These are phyloP conservation scores for Cephus pulcher DNA, from an alignment of 2,888 invertebrate genomes.

Conservation along the genomic window DNA sequence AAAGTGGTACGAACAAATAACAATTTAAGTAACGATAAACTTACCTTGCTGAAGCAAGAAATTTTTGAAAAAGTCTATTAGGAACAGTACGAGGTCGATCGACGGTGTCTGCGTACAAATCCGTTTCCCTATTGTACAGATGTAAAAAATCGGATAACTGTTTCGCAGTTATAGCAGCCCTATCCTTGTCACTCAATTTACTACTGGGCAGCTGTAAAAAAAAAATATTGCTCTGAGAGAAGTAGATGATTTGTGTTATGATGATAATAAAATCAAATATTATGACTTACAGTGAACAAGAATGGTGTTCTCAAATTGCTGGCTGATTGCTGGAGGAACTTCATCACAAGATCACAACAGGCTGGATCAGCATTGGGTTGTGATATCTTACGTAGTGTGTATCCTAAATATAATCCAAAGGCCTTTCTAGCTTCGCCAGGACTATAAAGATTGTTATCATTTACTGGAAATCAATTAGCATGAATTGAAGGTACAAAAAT, in stretches of 20 bases:
- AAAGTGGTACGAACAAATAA: not conserved
- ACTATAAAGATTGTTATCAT: slow-evolving; percentile 40
- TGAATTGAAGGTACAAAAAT: not conserved
- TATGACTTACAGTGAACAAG: slow-evolving; percentile 69
- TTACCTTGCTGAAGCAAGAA: slow-evolving; percentile 72
- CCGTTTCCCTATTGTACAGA: slow-evolving; percentile 85
- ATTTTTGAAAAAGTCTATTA: slow-evolving; percentile 71
- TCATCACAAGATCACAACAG: slow-evolving; percentile 75
- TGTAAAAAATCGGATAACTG: slow-evolving; percentile 87
- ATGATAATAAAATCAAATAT: slow-evolving; percentile 3
- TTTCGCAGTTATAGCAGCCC: slow-evolving; percentile 86
- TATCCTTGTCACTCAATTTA: slow-evolving; percentile 82
- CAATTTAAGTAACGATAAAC: slow-evolving; percentile 23
- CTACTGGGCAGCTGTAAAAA: slow-evolving; percentile 74
- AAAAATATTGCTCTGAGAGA: slow-evolving; percentile 11
- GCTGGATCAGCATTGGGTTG: slow-evolving; percentile 64
- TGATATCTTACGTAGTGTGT: slow-evolving; percentile 77
- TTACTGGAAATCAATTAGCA: slow-evolving; percentile 7
- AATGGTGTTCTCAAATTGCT: slow-evolving; percentile 79
- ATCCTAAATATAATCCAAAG: slow-evolving; percentile 82
- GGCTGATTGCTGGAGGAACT: slow-evolving; percentile 81
- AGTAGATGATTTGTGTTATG: not conserved
- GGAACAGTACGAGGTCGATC: slow-evolving; percentile 74
- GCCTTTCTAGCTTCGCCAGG: slow-evolving; percentile 78
- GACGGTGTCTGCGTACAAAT: slow-evolving; percentile 78